A percentile compares a stretch with the other conserved stretches of the same genome.
phyloP scores from a whole-genome alignment of 2,797 vertebrate genomes.

The Chloroceryle amazona region DNA sequence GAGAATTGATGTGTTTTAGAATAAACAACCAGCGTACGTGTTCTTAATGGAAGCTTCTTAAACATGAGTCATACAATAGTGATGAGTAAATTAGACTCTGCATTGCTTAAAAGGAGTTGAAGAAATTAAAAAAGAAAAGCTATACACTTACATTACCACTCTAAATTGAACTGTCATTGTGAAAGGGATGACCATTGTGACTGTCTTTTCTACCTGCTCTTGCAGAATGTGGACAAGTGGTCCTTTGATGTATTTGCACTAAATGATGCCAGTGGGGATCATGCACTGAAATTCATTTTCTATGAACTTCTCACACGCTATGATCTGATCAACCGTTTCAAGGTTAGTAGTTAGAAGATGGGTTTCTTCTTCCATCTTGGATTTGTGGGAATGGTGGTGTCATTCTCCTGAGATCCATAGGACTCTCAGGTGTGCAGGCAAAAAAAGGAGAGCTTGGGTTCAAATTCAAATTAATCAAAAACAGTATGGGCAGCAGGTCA shows the following conservation, averaged over 20 bases:
- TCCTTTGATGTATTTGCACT: constrained; percentile 96
- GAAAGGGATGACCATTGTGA: neutral
- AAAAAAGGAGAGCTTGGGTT: neutral
- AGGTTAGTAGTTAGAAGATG: constrained; percentile 83
- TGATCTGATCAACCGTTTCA: constrained; percentile 94
- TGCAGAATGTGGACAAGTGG: constrained; percentile 93
- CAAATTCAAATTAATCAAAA: neutral
- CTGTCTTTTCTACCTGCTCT: neutral
- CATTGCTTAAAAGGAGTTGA: neutral
- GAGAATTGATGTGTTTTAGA: neutral
- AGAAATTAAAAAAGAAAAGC: neutral
- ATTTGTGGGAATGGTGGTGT: neutral
- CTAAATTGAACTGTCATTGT: neutral
- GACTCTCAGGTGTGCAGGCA: neutral
- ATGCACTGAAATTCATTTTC: constrained; percentile 95
- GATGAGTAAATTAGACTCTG: neutral
- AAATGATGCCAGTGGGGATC: constrained; percentile 93
- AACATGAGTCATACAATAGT: neutral
- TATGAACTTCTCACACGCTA: constrained; percentile 96
- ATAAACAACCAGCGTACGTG: neutral
- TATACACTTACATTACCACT: neutral
- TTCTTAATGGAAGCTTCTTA: neutral
- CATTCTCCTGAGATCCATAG: neutral
- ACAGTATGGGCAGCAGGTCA: neutral
- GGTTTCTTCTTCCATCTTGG: neutral